Evolutionary conservation across 2,797 vertebrate genomes (phyloP).

Genomic region (Scolopax bukidnonensis): DNA sequence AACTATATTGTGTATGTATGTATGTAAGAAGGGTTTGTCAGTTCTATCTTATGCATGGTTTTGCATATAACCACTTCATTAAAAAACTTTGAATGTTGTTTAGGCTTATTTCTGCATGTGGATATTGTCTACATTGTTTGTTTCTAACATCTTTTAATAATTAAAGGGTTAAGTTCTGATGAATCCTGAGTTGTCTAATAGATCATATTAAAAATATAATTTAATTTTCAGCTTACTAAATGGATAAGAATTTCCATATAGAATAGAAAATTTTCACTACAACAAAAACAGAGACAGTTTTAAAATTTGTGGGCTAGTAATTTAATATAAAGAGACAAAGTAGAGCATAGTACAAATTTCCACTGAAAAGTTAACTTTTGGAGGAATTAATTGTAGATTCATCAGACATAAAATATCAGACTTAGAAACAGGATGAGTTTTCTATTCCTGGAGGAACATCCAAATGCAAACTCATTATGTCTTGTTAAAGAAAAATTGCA

Average conservation of each 20-base stretch:
- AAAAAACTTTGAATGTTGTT: not conserved
- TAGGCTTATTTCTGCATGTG: not conserved
- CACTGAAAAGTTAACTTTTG: not conserved
- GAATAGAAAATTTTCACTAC: not conserved
- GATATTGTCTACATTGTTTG: not conserved
- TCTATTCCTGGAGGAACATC: not conserved
- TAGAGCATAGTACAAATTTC: not conserved
- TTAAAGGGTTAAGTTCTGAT: not conserved
- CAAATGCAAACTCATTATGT: not conserved
- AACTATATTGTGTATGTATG: not conserved
- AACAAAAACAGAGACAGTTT: not conserved
- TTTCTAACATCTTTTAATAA: not conserved
- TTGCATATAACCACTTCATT: not conserved
- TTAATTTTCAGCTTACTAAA: not conserved
- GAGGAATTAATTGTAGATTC: not conserved
- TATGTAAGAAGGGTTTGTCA: not conserved
- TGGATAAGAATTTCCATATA: not conserved
- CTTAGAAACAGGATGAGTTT: not conserved
- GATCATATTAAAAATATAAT: not conserved
- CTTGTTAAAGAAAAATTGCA: constrained; percentile 5
- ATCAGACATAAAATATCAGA: not conserved
- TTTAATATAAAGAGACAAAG: not conserved
- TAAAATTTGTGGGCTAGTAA: not conserved
- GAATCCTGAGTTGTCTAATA: not conserved
- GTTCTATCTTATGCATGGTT: not conserved